Evolutionary conservation across 2,113 vertebrate genomes (phyloP), one percentile per base, ranked within the genome.

Genomic region (Carassius auratus): DNA sequence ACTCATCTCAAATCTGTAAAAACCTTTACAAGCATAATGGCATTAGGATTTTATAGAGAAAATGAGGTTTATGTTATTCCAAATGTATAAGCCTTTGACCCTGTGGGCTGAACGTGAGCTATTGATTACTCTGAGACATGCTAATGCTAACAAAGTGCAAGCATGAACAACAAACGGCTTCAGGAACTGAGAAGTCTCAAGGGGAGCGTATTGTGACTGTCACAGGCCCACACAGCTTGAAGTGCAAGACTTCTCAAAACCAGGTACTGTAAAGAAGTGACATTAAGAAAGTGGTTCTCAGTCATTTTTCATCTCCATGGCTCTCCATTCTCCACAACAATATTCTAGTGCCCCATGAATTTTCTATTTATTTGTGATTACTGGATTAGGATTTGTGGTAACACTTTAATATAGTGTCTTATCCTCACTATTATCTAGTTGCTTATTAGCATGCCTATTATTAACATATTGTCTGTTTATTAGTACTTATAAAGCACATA

Each of bases 31-130:
- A 61, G 4, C 23, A 36, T 52, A 76, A 76, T 30, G 61, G 38
- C 45, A 66, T 52, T n/a, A 78, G 55, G 48, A 69, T 55, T 85
- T 85, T 36, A 68, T 3, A 69, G 21, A 36, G 61, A 85, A 68
- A 36, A 57, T 38, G 0, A 23, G 26, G 45, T 36, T 50, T 3
- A 69, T 77, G 59, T 8, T 55, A 84, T 13, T 38, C 55, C 5
- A 33, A 42, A 74, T 75, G 8, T 17, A 26, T 38, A 59, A 36
- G 26, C 9, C 8, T 61, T 61, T 8, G 21, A 36, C 48, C 74
- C 61, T 45, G 26, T 57, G 9, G 30, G 48, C 61, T 66, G 59
- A 84, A n/a, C 6, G 38, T 48, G 5, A 74, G 45, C 42, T 64
- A 30, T 38, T 76, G 57, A 61, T 50, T 19, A 45, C 48, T 62